phyloP scores from a whole-genome alignment of 2,113 vertebrate species.

The Paramisgurnus dabryanus region DNA sequence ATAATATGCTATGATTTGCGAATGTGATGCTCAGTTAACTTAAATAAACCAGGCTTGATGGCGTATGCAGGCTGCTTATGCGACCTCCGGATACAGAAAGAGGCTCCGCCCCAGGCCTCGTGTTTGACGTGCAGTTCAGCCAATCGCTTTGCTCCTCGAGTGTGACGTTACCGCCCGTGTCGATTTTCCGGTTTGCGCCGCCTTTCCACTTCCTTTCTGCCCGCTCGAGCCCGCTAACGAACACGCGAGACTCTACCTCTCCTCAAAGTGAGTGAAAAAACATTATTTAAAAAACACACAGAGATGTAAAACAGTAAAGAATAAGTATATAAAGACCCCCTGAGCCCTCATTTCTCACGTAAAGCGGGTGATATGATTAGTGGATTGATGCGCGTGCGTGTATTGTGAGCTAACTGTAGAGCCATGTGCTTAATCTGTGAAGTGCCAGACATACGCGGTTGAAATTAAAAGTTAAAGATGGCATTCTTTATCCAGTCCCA shows the following conservation, averaged over 20 bases:
- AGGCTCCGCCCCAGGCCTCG: not conserved
- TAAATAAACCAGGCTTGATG: too few relatives aligned
- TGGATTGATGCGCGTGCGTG: too few relatives aligned
- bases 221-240: constrained; percentile 58
- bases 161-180: not conserved
- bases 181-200: constrained; percentile 46
- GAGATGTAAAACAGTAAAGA: not conserved
- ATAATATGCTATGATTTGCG: too few relatives aligned
- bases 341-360: not conserved
- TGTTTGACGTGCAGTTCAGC: constrained; percentile 6
- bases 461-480: too few relatives aligned
- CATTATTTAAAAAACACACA: not conserved
- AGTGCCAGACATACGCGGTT: too few relatives aligned
- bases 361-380: too few relatives aligned
- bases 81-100: too few relatives aligned
- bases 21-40: too few relatives aligned
- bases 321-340: not conserved
- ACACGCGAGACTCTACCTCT: constrained; percentile 63
- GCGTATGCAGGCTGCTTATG: too few relatives aligned
- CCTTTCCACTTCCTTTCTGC: constrained; percentile 71
- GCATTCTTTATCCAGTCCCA: too few relatives aligned
- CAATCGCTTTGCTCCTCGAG: not conserved
- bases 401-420: not conserved
- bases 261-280: constrained; percentile 69
- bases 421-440: not conserved